Evolutionary conservation across 2,113 vertebrate species (phyloP), one percentile per base, ranked within the genome.

Genomic region (Ceyx cyanopectus): DNA sequence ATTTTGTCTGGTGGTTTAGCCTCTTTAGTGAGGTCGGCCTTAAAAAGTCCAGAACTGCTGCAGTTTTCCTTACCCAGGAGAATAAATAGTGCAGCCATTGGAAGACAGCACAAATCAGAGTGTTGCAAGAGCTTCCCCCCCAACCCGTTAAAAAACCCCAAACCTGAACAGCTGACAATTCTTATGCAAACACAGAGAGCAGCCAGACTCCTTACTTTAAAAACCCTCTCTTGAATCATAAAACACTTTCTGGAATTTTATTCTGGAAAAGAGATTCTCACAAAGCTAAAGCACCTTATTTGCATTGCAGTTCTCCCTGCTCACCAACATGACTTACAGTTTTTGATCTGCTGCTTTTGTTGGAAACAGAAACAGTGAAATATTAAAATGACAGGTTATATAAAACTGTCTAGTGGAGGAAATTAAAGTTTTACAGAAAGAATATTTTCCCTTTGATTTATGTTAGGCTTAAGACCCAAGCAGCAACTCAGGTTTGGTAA

Each of bases 131-230:
- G 57, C 27, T 86, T 66, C 48, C 48, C 48, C 48, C 48, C 22
- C 48, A 23, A 18, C 46, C 19, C 46, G 46, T 22, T 50, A 48
- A 20, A 45, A 81, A 60, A 14, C 11, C 22, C 30, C 50, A 34
- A 67, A 57, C 60, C 63, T 83, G 82, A 91, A 45, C 45, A 92
- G 89, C 93, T 96, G 96, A 95, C 87, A 74, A 73, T 82, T 92
- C 81, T 97, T 96, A 94, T 40, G 89, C 96, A 97, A 63, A 85
- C 80, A 87, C 30, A 74, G 86, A 62, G 91, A 87, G 43, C 3
- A 95, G 60, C 43, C 72, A 65, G 79, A 76, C 70, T 90, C 66
- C 30, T 56, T 84, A 57, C 72, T 90, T 86, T 72, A 91, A 95
- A 91, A 84, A 54, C 20, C 20, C n/a, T 79, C 63, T 90, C 50